phyloP scores from a whole-genome alignment of 2,797 vertebrate species.

The Lophotriccus pileatus region DNA sequence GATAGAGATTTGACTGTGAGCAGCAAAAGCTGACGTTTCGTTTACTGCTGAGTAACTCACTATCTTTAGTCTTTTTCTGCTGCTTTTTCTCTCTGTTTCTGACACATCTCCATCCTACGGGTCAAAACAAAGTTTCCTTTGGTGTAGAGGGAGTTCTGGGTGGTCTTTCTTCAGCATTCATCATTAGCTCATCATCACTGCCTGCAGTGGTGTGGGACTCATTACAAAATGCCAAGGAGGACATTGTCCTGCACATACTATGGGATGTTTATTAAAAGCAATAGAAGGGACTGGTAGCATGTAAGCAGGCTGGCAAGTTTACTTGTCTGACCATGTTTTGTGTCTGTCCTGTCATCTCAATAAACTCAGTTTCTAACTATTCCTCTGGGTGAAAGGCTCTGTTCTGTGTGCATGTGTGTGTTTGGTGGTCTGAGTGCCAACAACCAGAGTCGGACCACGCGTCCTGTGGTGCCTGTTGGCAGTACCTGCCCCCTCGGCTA shows the following conservation, averaged over 20 bases:
- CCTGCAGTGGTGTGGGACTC: no score
- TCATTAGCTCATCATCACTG: neutral
- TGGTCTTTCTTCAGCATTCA: neutral
- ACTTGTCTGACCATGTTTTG: neutral
- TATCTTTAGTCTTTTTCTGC: neutral
- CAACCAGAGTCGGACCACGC: neutral
- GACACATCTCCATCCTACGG: neutral
- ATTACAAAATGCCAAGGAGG: neutral
- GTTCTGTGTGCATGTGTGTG: rapidly evolving
- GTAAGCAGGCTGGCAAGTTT: neutral
- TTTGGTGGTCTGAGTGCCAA: neutral
- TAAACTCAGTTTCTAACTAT: neutral
- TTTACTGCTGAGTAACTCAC: neutral
- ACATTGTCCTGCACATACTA: neutral
- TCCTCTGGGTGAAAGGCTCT: neutral
- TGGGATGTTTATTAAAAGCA: neutral
- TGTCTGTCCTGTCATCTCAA: neutral
- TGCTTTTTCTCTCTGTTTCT: neutral
- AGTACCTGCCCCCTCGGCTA: neutral
- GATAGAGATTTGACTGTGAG: neutral
- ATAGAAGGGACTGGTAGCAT: neutral
- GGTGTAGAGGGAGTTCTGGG: neutral
- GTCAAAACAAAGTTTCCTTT: neutral
- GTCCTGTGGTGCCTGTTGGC: neutral
- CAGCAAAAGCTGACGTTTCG: neutral